These are phyloP conservation scores for Nerophis lumbriciformis DNA, from an alignment of 2,113 vertebrate species.

Conservation along the genomic window DNA sequence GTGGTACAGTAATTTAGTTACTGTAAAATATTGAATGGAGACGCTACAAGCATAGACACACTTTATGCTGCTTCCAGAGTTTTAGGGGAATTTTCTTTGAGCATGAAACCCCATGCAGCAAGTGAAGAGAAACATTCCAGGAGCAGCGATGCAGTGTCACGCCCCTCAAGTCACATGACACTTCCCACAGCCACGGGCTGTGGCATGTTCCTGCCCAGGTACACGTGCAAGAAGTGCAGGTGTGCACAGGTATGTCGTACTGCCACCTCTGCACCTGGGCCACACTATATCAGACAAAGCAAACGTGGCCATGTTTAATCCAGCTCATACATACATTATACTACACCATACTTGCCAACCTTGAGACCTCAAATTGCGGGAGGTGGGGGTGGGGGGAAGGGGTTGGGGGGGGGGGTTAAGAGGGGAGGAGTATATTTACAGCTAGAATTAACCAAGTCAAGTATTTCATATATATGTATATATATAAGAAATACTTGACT, in stretches of 20 bases:
- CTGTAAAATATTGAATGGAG: not conserved
- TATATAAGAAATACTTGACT: too few relatives aligned
- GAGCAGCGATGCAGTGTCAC: constrained; percentile 24
- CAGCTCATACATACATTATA: constrained; percentile 7
- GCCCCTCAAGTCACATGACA: constrained; percentile 11
- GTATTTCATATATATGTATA: too few relatives aligned
- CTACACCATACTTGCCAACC: too few relatives aligned
- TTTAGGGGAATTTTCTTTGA: constrained; percentile 61
- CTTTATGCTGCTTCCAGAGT: constrained; percentile 20
- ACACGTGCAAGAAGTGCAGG: constrained; percentile 35
- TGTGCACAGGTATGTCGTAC: not conserved
- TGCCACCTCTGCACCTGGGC: constrained; percentile 36
- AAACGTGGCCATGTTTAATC: constrained; percentile 72
- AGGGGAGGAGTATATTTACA: too few relatives aligned
- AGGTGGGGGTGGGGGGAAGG: too few relatives aligned
- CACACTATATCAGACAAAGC: constrained; percentile 63
- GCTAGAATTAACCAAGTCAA: too few relatives aligned
- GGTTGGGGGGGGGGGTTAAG: too few relatives aligned
- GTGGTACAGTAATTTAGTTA: too few relatives aligned
- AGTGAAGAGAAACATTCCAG: constrained; percentile 53
- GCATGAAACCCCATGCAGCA: constrained; percentile 43
- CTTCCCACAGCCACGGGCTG: constrained; percentile 2
- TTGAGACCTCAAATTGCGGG: too few relatives aligned
- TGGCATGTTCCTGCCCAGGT: constrained; percentile 22
- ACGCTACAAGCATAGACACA: constrained; percentile 5